Base-by-base conservation (phyloP, 2,888 invertebrate species). In the Apamea crenata region DNA sequence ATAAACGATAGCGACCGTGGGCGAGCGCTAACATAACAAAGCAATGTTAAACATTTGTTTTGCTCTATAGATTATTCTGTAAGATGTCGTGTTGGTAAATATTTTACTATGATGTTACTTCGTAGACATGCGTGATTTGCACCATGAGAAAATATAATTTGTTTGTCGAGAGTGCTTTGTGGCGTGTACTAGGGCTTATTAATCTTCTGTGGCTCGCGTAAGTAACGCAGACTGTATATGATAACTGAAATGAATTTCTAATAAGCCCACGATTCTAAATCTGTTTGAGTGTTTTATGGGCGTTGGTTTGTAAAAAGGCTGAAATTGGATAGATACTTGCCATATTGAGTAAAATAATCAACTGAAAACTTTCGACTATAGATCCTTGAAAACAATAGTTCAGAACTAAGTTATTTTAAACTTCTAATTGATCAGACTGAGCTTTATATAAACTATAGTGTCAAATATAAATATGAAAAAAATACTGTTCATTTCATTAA, bases 11-110 rank as follows among this genome's bases (percentile, higher is more conserved):
- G 90, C 83, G 77, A 78, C 85, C 88, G 94, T 94, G 90, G 94
- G 94, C 91, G 91, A 92, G 91, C 91, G 88, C 90, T 89, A 91
- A 92, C 92, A 91, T 88, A 91, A 93, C 92, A 92, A 92, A 94
- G 91, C 90, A 89, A 85, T 92, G 94, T 93, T 93, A 91, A 93
- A 93, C 95, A 94, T 95, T 94, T 94, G 93, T 94, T 94, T 93
- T 92, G 92, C 92, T 91, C 93, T 94, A 87, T 90, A 93, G 94
- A 94, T 95, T 94, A 94, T 93, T 90, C 86, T 89, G 91, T 92
- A 90, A 91, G 90, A 90, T 91, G 92, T 93, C 93, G 90, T 91
- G 91, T 91, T 88, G 85, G 91, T 90, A 91, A 93, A 94, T 93
- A 93, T 93, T 93, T 90, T 90, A 91, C 89, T 89, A 89, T 82